A percentile compares a stretch with the other conserved stretches of the same genome.
These are phyloP conservation scores for Corythornis cristatus DNA, from an alignment of 2,113 vertebrate species.

Conservation along the genomic window DNA sequence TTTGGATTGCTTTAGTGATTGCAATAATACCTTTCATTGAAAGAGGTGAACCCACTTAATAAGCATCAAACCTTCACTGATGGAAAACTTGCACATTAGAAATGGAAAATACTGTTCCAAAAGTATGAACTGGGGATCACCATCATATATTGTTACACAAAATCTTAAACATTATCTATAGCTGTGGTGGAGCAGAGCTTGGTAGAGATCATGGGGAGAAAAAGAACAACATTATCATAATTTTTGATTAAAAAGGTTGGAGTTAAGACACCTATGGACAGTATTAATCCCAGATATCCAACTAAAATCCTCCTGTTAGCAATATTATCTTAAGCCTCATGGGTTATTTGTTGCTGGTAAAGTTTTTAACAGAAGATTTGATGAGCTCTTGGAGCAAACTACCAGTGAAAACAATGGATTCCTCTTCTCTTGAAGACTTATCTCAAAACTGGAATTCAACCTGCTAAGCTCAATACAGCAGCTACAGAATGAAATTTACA, in stretches of 20 bases:
- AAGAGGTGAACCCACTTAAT: background rate
- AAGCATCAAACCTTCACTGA: background rate
- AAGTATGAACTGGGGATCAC: background rate
- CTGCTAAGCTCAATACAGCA: background rate
- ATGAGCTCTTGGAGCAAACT: background rate
- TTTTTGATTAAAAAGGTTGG: background rate
- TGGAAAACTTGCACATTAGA: background rate
- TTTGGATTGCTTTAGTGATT: background rate
- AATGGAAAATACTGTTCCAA: background rate
- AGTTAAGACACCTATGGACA: fast-evolving
- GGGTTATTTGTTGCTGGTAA: background rate
- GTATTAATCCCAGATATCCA: background rate
- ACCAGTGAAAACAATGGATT: background rate
- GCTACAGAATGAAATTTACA: background rate
- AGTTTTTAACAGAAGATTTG: background rate
- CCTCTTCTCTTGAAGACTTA: background rate
- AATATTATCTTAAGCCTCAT: background rate
- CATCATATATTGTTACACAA: background rate
- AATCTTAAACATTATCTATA: background rate
- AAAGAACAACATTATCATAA: background rate
- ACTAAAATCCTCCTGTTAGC: background rate
- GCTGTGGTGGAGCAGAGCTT: background rate
- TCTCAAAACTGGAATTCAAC: background rate
- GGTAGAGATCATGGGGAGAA: background rate
- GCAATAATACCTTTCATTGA: background rate